A percentile compares a stretch with the other conserved stretches of the same genome.
These are phyloP conservation scores for Apis florea DNA, from an alignment of 1,140 invertebrate genomes.

Conservation along the genomic window DNA sequence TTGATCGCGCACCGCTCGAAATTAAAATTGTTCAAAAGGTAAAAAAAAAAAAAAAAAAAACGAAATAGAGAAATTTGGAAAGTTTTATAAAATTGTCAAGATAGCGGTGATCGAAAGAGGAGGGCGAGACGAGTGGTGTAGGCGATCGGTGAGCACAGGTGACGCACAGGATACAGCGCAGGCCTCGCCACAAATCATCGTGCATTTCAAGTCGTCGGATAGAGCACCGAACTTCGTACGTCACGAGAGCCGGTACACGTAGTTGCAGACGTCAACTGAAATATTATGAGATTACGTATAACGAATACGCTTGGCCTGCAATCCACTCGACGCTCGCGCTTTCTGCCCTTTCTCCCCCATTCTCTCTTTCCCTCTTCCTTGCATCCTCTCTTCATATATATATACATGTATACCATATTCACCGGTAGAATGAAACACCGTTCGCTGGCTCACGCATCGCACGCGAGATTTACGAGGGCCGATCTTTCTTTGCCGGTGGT, in stretches of 20 bases:
- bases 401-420: neutral
- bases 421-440: conserved; percentile 36
- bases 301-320: conserved; percentile 60
- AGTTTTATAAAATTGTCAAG: too few relatives aligned
- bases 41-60: too few relatives aligned
- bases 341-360: conserved; percentile 5
- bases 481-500: conserved; percentile 45
- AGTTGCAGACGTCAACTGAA: conserved; percentile 63
- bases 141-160: conserved; percentile 53
- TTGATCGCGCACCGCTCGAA: too few relatives aligned
- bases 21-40: too few relatives aligned
- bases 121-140: conserved; percentile 1
- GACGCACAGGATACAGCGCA: conserved; percentile 42
- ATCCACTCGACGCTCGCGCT: conserved; percentile 56
- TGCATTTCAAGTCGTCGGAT: conserved; percentile 50
- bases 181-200: conserved; percentile 54
- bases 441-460: conserved; percentile 35
- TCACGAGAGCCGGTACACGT: conserved; percentile 44
- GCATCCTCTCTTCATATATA: neutral
- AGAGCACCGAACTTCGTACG: conserved; percentile 53
- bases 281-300: conserved; percentile 66
- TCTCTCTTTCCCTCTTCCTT: neutral
- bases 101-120: neutral
- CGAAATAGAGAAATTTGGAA: too few relatives aligned
- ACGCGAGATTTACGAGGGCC: conserved; percentile 59